Evolutionary conservation across 2,797 vertebrate genomes (phyloP), one percentile per base, ranked within the genome.

Genomic region (Acestrorhynchus altus): DNA sequence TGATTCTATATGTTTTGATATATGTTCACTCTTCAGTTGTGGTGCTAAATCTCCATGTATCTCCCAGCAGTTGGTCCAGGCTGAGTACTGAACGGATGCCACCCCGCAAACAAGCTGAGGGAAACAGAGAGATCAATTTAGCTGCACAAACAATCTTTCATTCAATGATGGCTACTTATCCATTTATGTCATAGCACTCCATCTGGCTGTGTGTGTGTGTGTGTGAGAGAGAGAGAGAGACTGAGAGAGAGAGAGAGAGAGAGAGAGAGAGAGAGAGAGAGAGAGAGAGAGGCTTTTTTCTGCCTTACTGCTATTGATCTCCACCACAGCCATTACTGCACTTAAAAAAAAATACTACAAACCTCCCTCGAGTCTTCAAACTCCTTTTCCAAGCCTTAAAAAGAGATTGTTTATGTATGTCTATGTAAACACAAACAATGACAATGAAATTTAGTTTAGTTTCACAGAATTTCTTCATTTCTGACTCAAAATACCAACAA

Each of bases 151-250:
- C 94, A 95, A 94, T 94, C 93, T 94, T 92, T 91, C 92, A 92
- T 94, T 94, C 95, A 94, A 94, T 94, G 92, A 95, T 92, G 94
- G 92, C 93, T 95, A 95, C 94, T 95, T 95, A 95, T 94, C 93
- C 94, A 95, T 95, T 95, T 95, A 95, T 94, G 92, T 91, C 92
- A 92, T 94, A 92, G 94, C 93, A 94, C 92, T 91, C 93, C 93
- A 91, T 91, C 35, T 6, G 15, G 56, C 64, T 42, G 93, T 90
- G 92, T 93, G 94, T 93, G 90, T 92, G 52, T 91, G 24, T 91
- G 92, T 89, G 92, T 93, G 92, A 88, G 84, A 10, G 15, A 9
- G 59, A 59, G 56, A 90, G 87, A 93, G 91, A 92, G 92, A 93
- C 92, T 88, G 84, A 88, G 84, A 10, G 15, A 9, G 59, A 59